Conservation (phyloP, 2,113 vertebrate genomes). For the Stigmatopora nigra region DNA sequence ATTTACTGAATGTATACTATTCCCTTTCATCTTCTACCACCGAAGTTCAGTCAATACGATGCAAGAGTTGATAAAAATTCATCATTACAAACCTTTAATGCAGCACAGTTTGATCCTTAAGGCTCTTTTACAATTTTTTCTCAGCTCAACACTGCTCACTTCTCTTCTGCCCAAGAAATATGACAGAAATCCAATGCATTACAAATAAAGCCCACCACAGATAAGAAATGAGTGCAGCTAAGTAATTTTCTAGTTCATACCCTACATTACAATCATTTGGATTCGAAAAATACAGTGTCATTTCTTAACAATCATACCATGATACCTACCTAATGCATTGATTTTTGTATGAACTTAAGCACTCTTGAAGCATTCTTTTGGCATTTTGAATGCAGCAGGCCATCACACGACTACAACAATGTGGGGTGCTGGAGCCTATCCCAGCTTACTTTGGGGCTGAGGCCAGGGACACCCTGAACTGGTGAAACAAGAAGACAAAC, state of each 20-base stretch:
- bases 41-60: slow-evolving; percentile 10
- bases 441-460: no score
- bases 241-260: slow-evolving; percentile 19
- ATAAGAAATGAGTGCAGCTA: slow-evolving; percentile 20
- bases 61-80: slow-evolving; percentile 14
- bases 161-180: slow-evolving; percentile 20
- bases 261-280: slow-evolving; percentile 7
- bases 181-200: slow-evolving; percentile 12
- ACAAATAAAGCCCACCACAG: slow-evolving; percentile 9
- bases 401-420: slow-evolving; percentile 35
- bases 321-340: slow-evolving; percentile 14
- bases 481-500: no score
- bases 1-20: not conserved
- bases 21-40: slow-evolving; percentile 22
- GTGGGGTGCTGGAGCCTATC: not conserved
- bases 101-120: slow-evolving; percentile 6
- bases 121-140: slow-evolving; percentile 6
- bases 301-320: slow-evolving; percentile 30
- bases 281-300: not conserved
- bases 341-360: slow-evolving; percentile 21
- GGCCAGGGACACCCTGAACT: no score
- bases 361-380: slow-evolving; percentile 28
- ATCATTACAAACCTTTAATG: slow-evolving; percentile 24
- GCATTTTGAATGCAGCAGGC: slow-evolving; percentile 22
- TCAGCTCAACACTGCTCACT: not conserved